Percentiles rank a stretch among this genome's conserved stretches.
These are phyloP conservation scores for Acleris emargana DNA, from an alignment of 2,888 invertebrate genomes.

Conservation along the genomic window DNA sequence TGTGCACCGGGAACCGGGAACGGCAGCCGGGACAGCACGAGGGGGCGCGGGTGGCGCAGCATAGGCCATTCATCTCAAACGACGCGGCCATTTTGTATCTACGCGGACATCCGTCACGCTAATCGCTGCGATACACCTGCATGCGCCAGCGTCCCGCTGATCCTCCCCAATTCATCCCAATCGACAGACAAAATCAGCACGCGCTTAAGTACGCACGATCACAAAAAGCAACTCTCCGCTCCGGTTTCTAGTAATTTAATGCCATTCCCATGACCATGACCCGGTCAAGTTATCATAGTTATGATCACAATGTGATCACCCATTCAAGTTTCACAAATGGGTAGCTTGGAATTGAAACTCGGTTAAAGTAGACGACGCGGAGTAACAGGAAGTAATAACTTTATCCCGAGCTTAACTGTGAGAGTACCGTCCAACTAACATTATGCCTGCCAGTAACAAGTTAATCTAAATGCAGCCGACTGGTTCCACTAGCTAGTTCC, in stretches of 20 bases:
- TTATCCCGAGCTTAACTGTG: slow-evolving; percentile 75
- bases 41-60: slow-evolving; percentile 39
- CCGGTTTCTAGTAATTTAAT: slow-evolving; percentile 59
- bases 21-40: slow-evolving; percentile 38
- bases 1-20: slow-evolving; percentile 48
- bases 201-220: slow-evolving; percentile 30
- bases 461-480: slow-evolving; percentile 81
- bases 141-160: slow-evolving; percentile 41
- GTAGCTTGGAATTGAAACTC: slow-evolving; percentile 76
- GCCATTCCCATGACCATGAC: slow-evolving; percentile 67
- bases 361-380: slow-evolving; percentile 73
- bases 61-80: slow-evolving; percentile 66
- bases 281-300: slow-evolving; percentile 68
- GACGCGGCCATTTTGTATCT: slow-evolving; percentile 71
- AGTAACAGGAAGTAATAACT: slow-evolving; percentile 82
- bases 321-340: slow-evolving; percentile 77
- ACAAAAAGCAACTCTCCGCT: slow-evolving; percentile 45
- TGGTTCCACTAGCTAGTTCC: slow-evolving; percentile 68
- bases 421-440: slow-evolving; percentile 79
- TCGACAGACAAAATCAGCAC: slow-evolving; percentile 19
- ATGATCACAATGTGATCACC: slow-evolving; percentile 76
- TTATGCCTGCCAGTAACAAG: slow-evolving; percentile 82
- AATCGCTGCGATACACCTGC: slow-evolving; percentile 72
- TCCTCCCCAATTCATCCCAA: slow-evolving; percentile 28
- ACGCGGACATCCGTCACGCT: slow-evolving; percentile 70